These are phyloP conservation scores for Nomada ferruginata DNA, from an alignment of 2,888 invertebrate species.

Conservation along the genomic window DNA sequence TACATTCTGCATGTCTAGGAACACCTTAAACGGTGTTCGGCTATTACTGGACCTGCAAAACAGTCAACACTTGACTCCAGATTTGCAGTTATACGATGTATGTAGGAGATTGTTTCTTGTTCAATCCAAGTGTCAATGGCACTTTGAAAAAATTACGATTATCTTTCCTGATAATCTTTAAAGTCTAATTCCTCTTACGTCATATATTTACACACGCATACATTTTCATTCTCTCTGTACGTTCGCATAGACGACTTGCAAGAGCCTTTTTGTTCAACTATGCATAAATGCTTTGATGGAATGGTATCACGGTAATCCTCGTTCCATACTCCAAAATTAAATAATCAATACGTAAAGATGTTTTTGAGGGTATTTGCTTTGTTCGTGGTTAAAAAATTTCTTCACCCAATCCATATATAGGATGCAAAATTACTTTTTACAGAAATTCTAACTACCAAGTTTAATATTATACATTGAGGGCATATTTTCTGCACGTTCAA, in stretches of 20 bases:
- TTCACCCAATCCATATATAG: slow-evolving; percentile 14
- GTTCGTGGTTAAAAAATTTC: slow-evolving; percentile 16
- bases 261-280: slow-evolving; percentile 4
- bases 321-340: slow-evolving; percentile 32
- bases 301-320: slow-evolving; percentile 30
- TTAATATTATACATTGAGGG: slow-evolving; percentile 29
- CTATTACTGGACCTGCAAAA: slow-evolving; percentile 81
- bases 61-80: slow-evolving; percentile 80
- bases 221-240: slow-evolving; percentile 38
- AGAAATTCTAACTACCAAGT: slow-evolving; percentile 3
- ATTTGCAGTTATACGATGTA: slow-evolving; percentile 57
- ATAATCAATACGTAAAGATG: slow-evolving; percentile 33
- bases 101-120: slow-evolving; percentile 50
- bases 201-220: slow-evolving; percentile 25
- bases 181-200: slow-evolving; percentile 55
- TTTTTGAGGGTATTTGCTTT: slow-evolving; percentile 26
- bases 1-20: slow-evolving; percentile 75
- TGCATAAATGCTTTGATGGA: slow-evolving; percentile 16
- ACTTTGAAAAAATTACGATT: slow-evolving; percentile 38
- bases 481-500: slow-evolving; percentile 63
- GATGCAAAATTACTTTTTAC: slow-evolving; percentile 2
- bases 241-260: slow-evolving; percentile 17
- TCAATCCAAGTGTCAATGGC: slow-evolving; percentile 53
- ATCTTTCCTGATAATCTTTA: slow-evolving; percentile 52
- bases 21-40: slow-evolving; percentile 77